These are phyloP conservation scores for Abramis brama DNA, from an alignment of 2,113 vertebrate genomes.

Conservation along the genomic window DNA sequence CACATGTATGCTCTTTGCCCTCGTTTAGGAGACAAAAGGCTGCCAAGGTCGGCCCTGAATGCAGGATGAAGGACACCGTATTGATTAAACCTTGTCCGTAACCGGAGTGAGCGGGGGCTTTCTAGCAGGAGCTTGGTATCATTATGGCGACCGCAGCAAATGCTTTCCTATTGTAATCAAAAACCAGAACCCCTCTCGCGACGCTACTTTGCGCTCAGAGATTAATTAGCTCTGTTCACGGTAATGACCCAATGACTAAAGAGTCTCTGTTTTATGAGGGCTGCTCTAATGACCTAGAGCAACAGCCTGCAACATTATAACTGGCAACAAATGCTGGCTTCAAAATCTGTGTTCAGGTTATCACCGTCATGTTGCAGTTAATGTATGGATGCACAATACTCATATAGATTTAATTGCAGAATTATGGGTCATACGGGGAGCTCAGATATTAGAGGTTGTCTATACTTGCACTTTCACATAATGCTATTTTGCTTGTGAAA, in stretches of 20 bases:
- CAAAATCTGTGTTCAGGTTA: neutral
- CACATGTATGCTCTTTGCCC: slow-evolving; percentile 71
- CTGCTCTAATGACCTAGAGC: slow-evolving; percentile 50
- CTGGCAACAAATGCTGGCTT: neutral
- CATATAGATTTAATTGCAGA: neutral
- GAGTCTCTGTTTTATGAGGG: slow-evolving; percentile 50
- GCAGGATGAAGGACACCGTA: slow-evolving; percentile 80
- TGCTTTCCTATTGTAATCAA: slow-evolving; percentile 79
- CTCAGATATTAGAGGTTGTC: neutral
- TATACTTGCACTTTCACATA: neutral
- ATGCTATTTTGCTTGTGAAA: slow-evolving; percentile 17
- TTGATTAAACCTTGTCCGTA: slow-evolving; percentile 78
- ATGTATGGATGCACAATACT: neutral
- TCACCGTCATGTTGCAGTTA: neutral
- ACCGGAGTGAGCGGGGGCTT: slow-evolving; percentile 65
- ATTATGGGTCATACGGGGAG: neutral
- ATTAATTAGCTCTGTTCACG: slow-evolving; percentile 75
- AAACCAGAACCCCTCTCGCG: slow-evolving; percentile 65
- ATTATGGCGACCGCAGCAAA: slow-evolving; percentile 76
- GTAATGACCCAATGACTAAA: slow-evolving; percentile 68
- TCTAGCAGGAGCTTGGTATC: slow-evolving; percentile 62
- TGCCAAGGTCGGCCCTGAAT: slow-evolving; percentile 79
- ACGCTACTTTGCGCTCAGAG: slow-evolving; percentile 64
- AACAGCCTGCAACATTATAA: slow-evolving; percentile 16
- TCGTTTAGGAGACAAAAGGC: slow-evolving; percentile 79